Base-by-base conservation (phyloP, 2,113 vertebrate species). In the Rhipidura dahli region DNA sequence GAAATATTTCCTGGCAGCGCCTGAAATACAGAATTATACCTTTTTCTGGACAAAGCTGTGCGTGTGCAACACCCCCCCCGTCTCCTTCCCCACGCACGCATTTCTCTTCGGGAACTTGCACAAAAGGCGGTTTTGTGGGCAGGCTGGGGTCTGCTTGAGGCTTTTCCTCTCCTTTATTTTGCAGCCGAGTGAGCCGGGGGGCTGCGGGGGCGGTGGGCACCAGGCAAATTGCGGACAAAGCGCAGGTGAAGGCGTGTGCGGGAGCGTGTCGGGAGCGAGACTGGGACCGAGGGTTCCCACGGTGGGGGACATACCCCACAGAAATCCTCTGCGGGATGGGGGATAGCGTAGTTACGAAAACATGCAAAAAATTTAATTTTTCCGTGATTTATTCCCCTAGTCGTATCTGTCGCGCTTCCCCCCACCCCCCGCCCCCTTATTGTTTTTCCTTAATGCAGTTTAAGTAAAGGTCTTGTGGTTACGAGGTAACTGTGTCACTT, bases 211-310 rank as follows among this genome's bases (percentile, higher is more conserved):
- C 10, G 9, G 51, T 23, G 57, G 65, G 37, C 47, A 37, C 11
- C 10, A 37, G 92, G 81, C 51, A 93, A 94, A 94, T 66, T 66
- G 94, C 54, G n/a, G 85, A 94, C 91, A 95, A 97, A 96, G 93
- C 73, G 61, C 93, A 95, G 80, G 95, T 97, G 94, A 96, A 93
- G 12, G 44, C 8, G 7, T 7, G 47, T 49, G 39, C 15, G 8
- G 47, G 31, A 60, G 31, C 2, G 39, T 63, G 31, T 13, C 11
- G 7, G 68, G 35, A 57, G 18, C 37, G 9, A 35, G 31, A 7
- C 13, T 13, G 45, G 39, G 31, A 69, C 18, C 2, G 26, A 21
- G 51, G 13, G 31, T 10, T 92, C 69, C 50, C 53, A 33, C 33
- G 2, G 30, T 11, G 50, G 16, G 49, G 22, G 22, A 40, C 54